Evolutionary conservation across 2,113 vertebrate genomes (phyloP).

Genomic region (Struthidea cinerea): DNA sequence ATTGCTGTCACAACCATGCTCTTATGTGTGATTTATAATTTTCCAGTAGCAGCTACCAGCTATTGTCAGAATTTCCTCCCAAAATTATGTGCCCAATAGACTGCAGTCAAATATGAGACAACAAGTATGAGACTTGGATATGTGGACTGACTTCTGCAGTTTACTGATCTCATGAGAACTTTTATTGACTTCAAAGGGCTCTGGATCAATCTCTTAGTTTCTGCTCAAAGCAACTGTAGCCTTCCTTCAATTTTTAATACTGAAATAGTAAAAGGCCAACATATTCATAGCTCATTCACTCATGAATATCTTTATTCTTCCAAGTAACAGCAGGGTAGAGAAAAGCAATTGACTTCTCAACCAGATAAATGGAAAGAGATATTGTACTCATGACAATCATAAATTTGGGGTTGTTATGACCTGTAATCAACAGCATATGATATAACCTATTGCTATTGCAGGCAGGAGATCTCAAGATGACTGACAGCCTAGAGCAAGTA

Average conservation of each 20-base stretch:
- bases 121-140: not conserved
- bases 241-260: not conserved
- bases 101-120: not conserved
- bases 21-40: not conserved
- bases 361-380: not conserved
- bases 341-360: conserved; percentile 18
- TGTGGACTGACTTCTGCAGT: not conserved
- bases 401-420: conserved; percentile 11
- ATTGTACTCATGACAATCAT: not conserved
- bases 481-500: not conserved
- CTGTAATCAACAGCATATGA: conserved; percentile 21
- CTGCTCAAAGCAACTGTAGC: not conserved
- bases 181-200: not conserved
- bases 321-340: not conserved
- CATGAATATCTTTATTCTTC: conserved; percentile 3
- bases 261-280: not conserved
- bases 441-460: not conserved
- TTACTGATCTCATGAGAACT: not conserved
- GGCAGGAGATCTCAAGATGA: conserved; percentile 3
- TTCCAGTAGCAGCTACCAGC: not conserved
- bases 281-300: not conserved
- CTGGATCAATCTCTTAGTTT: not conserved
- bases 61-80: not conserved
- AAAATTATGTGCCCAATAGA: not conserved
- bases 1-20: not conserved